Evolutionary conservation across 2,797 vertebrate genomes (phyloP).

Genomic region (Nothura maculosa): DNA sequence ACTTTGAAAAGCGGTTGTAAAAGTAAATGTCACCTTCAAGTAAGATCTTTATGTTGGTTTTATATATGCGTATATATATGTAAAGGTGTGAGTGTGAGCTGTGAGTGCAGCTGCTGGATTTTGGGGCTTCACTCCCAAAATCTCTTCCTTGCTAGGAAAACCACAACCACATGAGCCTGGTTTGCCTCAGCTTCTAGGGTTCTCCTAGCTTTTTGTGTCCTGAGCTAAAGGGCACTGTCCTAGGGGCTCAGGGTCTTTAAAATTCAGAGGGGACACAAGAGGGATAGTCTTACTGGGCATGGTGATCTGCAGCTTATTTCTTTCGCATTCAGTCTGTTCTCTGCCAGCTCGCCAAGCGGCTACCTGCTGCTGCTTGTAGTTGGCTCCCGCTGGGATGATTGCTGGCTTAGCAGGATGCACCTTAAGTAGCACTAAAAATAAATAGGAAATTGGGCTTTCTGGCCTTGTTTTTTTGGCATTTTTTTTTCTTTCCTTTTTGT

Average conservation of each 20-base stretch:
- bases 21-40: neutral
- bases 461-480: neutral
- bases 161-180: neutral
- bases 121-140: neutral
- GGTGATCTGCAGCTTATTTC: neutral
- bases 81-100: neutral
- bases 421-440: conserved; percentile 63
- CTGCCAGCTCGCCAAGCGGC: conserved; percentile 5
- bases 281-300: neutral
- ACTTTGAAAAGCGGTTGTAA: neutral
- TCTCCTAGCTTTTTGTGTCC: neutral
- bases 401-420: conserved; percentile 45
- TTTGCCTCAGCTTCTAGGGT: neutral
- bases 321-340: neutral
- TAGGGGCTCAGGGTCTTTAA: neutral
- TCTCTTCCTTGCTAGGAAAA: neutral
- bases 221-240: neutral
- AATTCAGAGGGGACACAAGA: neutral
- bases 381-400: conserved; percentile 45
- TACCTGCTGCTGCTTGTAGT: conserved; percentile 55
- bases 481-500: neutral
- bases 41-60: neutral
- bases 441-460: conserved; percentile 25
- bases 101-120: neutral
- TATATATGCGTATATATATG: rapidly evolving